Evolutionary conservation across 2,888 invertebrate species (phyloP).

Genomic region (Pseudococcus longispinus): DNA sequence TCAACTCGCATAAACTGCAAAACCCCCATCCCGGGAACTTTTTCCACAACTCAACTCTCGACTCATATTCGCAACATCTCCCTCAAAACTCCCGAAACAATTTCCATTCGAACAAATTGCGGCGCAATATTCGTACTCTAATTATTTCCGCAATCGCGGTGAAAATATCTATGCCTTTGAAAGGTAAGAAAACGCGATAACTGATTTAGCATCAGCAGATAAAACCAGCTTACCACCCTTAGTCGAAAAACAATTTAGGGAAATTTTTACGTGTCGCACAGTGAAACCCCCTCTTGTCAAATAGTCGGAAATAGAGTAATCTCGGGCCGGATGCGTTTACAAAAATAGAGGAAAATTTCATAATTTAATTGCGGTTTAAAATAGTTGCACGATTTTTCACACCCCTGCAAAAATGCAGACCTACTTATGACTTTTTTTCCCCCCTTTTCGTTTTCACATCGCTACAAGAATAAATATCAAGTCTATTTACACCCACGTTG

Average conservation of each 20-base stretch:
- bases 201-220: slow-evolving; percentile 8
- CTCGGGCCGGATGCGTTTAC: slow-evolving; percentile 42
- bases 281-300: not conserved
- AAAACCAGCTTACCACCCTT: not conserved
- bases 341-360: slow-evolving; percentile 40
- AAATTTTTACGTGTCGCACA: slow-evolving; percentile 4
- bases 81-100: not conserved
- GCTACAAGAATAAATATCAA: too few relatives aligned
- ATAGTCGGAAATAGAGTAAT: slow-evolving; percentile 38
- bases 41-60: not conserved
- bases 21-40: not conserved
- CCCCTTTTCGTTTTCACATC: too few relatives aligned
- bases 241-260: slow-evolving; percentile 45
- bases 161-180: not conserved
- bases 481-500: not conserved
- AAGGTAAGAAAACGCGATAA: slow-evolving; percentile 24
- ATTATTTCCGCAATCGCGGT: slow-evolving; percentile 39
- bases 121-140: slow-evolving; percentile 8
- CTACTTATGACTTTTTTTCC: not conserved
- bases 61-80: not conserved
- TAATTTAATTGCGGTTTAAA: slow-evolving; percentile 42
- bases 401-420: not conserved
- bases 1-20: not conserved
- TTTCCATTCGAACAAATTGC: not conserved
- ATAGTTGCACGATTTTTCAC: slow-evolving; percentile 14